Conservation (phyloP, 2,888 invertebrate species). For the Mactromeris polynyma region DNA sequence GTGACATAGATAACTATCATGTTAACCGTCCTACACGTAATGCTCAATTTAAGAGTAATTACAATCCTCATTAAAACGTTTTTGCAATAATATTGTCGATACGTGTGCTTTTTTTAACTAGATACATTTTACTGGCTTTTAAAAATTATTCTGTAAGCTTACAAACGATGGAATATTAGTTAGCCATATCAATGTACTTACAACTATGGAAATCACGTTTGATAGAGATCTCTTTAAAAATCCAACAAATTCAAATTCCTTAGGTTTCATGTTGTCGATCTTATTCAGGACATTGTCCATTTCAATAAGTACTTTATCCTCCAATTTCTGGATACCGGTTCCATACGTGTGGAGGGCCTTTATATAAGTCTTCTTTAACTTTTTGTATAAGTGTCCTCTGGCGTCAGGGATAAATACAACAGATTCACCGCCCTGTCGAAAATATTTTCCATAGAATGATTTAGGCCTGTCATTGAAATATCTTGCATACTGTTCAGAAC, state of each 20-base stretch:
- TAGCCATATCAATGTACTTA: no score
- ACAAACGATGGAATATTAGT: no score
- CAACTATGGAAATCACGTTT: slow-evolving; percentile 6
- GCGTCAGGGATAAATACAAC: background rate
- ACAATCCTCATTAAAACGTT: no score
- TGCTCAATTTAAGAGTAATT: no score
- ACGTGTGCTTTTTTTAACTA: no score
- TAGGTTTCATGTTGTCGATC: background rate
- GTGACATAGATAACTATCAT: no score
- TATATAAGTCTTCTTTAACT: background rate
- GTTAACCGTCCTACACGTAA: no score
- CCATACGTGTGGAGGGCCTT: slow-evolving; percentile 13
- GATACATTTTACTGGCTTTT: no score
- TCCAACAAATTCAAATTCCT: slow-evolving; percentile 13
- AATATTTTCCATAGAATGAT: slow-evolving; percentile 10
- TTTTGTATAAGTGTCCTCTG: background rate
- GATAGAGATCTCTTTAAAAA: slow-evolving; percentile 10
- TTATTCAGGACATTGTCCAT: background rate
- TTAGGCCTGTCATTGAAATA: background rate
- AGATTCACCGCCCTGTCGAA: background rate
- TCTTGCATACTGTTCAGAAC: background rate
- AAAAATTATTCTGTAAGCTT: no score
- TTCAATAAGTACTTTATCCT: slow-evolving; percentile 3
- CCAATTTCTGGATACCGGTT: background rate
- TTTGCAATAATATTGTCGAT: no score